These are phyloP conservation scores for Drosophila sp. DNA, from an alignment of 1,140 invertebrate species.

Conservation along the genomic window DNA sequence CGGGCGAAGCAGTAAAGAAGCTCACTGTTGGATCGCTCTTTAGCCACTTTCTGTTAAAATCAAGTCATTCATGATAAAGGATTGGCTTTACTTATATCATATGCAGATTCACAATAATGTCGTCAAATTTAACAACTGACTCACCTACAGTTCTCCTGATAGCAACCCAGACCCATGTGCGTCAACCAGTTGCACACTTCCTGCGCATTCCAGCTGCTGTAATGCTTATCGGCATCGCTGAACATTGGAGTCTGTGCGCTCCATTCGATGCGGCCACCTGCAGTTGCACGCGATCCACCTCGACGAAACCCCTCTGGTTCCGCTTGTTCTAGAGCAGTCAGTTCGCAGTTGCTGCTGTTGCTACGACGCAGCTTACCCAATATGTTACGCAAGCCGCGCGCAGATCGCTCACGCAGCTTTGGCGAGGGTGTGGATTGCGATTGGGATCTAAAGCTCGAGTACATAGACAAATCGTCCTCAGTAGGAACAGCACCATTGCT, in stretches of 20 bases:
- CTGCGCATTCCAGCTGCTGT: slow-evolving; percentile 92
- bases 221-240: slow-evolving; percentile 85
- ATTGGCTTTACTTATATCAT: no score
- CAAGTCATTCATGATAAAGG: background rate
- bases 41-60: slow-evolving; percentile 70
- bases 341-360: slow-evolving; percentile 86
- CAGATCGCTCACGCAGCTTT: slow-evolving; percentile 83
- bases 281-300: slow-evolving; percentile 91
- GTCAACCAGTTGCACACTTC: slow-evolving; percentile 95
- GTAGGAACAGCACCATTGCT: slow-evolving; percentile 32
- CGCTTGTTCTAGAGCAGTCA: slow-evolving; percentile 86
- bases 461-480: slow-evolving; percentile 61
- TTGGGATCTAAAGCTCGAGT: slow-evolving; percentile 84
- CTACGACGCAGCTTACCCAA: slow-evolving; percentile 89
- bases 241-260: slow-evolving; percentile 80
- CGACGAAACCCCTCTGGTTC: slow-evolving; percentile 88
- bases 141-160: slow-evolving; percentile 89
- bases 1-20: slow-evolving; percentile 90
- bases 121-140: no score
- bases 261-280: slow-evolving; percentile 91
- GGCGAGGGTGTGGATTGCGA: slow-evolving; percentile 87
- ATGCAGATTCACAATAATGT: no score
- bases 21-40: slow-evolving; percentile 88
- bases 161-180: slow-evolving; percentile 93
- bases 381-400: slow-evolving; percentile 88